phyloP scores from a whole-genome alignment of 2,888 invertebrate genomes.

The Chalcosyrphus nemorum region DNA sequence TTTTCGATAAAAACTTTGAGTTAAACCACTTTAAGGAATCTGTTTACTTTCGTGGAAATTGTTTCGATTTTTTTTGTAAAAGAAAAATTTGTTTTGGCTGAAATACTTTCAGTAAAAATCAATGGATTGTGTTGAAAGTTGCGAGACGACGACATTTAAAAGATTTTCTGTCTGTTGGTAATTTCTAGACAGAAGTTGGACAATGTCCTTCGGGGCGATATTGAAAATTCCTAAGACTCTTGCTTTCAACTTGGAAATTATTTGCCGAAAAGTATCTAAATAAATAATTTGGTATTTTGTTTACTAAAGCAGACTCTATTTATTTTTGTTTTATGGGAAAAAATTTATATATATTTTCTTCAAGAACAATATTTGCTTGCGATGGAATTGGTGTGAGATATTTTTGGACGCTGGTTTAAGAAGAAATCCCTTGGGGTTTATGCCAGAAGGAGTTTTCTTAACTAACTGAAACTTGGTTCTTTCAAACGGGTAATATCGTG shows the following conservation, averaged over 20 bases:
- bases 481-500: too few species aligned
- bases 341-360: neutral
- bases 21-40: neutral
- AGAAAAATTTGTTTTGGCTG: neutral
- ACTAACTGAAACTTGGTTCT: too few species aligned
- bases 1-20: neutral
- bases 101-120: neutral
- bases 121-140: neutral
- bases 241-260: neutral
- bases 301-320: neutral
- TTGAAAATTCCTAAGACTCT: neutral
- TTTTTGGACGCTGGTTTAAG: neutral
- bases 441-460: too few species aligned
- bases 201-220: neutral
- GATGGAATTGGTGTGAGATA: neutral
- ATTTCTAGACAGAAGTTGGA: neutral
- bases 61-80: neutral
- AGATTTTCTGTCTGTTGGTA: neutral
- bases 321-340: neutral
- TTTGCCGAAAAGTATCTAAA: neutral
- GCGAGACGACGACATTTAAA: neutral
- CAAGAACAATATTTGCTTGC: neutral
- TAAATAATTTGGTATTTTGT: neutral
- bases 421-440: too few species aligned
- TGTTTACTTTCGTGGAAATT: neutral